Conservation (phyloP, 1,140 invertebrate genomes). For the Harpegnathos saltator region DNA sequence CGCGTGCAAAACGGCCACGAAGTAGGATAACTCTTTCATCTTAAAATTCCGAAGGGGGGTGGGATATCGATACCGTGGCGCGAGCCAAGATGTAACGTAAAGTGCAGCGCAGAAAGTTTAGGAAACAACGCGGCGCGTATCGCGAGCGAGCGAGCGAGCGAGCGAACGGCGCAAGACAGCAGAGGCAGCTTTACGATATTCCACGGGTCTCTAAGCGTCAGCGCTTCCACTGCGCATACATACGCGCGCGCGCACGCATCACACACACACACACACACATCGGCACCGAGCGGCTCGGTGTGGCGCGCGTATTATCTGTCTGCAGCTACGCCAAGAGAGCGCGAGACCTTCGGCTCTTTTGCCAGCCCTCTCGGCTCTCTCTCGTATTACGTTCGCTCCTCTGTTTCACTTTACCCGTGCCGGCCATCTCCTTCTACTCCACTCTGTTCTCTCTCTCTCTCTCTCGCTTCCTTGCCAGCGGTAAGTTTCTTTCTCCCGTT, state of each 20-base stretch:
- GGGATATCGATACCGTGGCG: neutral
- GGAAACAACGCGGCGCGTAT: slow-evolving; percentile 49
- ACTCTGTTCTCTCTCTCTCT: slow-evolving; percentile 25
- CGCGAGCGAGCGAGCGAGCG: slow-evolving; percentile 33
- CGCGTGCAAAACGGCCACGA: neutral
- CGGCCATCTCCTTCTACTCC: slow-evolving; percentile 2
- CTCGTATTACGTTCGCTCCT: slow-evolving; percentile 57
- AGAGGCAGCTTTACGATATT: slow-evolving; percentile 49
- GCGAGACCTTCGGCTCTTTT: slow-evolving; percentile 73
- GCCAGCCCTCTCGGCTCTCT: slow-evolving; percentile 65
- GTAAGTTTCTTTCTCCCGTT: slow-evolving; percentile 36
- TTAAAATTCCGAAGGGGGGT: neutral
- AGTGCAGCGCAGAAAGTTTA: slow-evolving; percentile 52
- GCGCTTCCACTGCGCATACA: slow-evolving; percentile 14
- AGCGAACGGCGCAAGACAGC: neutral
- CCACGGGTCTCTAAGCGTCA: slow-evolving; percentile 52
- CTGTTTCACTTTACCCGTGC: slow-evolving; percentile 42
- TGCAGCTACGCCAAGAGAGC: slow-evolving; percentile 65
- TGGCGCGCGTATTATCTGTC: slow-evolving; percentile 58
- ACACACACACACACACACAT: neutral
- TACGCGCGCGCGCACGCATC: neutral
- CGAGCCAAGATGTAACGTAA: neutral
- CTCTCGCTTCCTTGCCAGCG: neutral
- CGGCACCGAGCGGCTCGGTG: neutral
- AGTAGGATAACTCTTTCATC: neutral